Conservation (phyloP, 2,888 invertebrate species). For the Mythimna albipuncta region DNA sequence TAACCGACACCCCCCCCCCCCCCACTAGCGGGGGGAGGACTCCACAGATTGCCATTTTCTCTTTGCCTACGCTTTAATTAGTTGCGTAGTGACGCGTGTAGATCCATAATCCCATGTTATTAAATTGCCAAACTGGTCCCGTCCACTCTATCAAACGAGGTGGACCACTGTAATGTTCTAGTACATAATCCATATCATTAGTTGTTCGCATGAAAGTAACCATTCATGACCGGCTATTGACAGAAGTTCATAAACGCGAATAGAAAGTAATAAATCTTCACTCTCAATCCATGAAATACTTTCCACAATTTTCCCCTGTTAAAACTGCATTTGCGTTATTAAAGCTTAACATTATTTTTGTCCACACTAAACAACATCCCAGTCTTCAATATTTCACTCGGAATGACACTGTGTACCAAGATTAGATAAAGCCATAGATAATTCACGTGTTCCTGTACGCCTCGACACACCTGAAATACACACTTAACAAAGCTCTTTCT, state of each 20-base stretch:
- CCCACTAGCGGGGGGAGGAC: conserved; percentile 90
- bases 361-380: conserved; percentile 45
- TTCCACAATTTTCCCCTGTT: background rate
- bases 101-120: conserved; percentile 88
- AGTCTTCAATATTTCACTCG: conserved; percentile 70
- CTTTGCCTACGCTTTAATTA: conserved; percentile 91
- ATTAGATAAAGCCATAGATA: conserved; percentile 79
- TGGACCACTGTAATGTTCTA: conserved; percentile 32
- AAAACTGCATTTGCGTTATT: conserved; percentile 2
- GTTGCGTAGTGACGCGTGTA: conserved; percentile 90
- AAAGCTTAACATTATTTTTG: conserved; percentile 24
- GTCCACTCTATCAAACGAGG: conserved; percentile 59
- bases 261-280: conserved; percentile 38
- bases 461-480: conserved; percentile 66
- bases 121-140: conserved; percentile 76
- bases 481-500: conserved; percentile 69
- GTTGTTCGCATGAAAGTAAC: conserved; percentile 21
- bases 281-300: conserved; percentile 2
- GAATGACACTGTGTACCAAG: conserved; percentile 73
- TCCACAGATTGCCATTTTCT: conserved; percentile 91
- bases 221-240: conserved; percentile 23
- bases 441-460: conserved; percentile 63
- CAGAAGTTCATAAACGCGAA: conserved; percentile 42
- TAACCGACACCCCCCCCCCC: conserved; percentile 87
- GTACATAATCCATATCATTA: conserved; percentile 30